These are phyloP conservation scores for Cerceris rybyensis DNA, from an alignment of 2,888 invertebrate species.

Conservation along the genomic window DNA sequence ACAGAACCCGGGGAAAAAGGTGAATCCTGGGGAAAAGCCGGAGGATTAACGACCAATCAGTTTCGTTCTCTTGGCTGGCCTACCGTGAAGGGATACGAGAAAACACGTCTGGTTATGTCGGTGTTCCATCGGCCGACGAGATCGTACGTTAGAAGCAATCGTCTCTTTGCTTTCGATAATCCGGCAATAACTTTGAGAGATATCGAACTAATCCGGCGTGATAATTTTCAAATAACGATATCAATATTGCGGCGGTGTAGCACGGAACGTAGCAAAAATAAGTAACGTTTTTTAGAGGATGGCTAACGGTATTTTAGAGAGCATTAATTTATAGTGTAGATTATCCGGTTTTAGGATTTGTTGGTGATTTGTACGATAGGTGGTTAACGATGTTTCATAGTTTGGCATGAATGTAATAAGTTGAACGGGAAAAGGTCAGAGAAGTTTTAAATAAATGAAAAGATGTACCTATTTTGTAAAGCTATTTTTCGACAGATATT, in stretches of 20 bases:
- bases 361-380: too few relatives aligned
- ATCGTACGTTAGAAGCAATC: constrained; percentile 10
- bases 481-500: too few relatives aligned
- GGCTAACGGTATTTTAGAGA: too few relatives aligned
- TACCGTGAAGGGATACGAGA: constrained; percentile 23
- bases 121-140: not conserved
- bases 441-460: too few relatives aligned
- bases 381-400: too few relatives aligned
- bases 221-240: not conserved
- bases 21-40: constrained; percentile 59
- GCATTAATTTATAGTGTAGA: too few relatives aligned
- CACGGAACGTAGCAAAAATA: too few relatives aligned
- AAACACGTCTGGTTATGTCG: constrained; percentile 10
- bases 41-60: constrained; percentile 66
- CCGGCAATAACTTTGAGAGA: constrained; percentile 8
- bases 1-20: constrained; percentile 44
- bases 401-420: too few relatives aligned
- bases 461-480: too few relatives aligned
- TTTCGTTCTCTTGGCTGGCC: constrained; percentile 50
- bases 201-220: not conserved
- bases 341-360: too few relatives aligned
- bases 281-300: too few relatives aligned
- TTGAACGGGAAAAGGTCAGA: too few relatives aligned
- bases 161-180: constrained; percentile 21
- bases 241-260: not conserved